phyloP scores from a whole-genome alignment of 53 echinoderm and acorn worm genomes.

The Holothuria leucospilota region DNA sequence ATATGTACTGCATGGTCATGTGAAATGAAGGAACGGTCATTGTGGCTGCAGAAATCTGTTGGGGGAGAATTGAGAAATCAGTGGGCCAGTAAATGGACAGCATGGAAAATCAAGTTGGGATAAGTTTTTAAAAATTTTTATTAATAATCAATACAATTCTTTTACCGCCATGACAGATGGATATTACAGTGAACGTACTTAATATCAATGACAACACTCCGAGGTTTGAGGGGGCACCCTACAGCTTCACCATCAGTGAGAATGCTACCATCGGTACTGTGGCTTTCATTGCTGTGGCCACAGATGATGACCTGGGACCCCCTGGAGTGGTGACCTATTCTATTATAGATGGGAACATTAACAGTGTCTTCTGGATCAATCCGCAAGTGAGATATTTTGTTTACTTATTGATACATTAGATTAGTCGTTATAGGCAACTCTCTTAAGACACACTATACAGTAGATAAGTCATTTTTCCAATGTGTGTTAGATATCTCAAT shows the following conservation, averaged over 20 bases:
- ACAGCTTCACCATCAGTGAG: conserved; percentile 75
- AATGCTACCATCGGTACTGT: conserved; percentile 59
- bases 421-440: too few species aligned
- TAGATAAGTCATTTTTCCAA: neutral
- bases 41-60: too few species aligned
- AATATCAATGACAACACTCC: conserved; percentile 97
- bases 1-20: too few species aligned
- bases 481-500: too few species aligned
- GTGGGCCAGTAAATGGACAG: too few species aligned
- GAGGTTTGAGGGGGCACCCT: conserved; percentile 76
- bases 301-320: conserved; percentile 77
- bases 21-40: too few species aligned
- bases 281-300: conserved; percentile 77
- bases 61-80: too few species aligned
- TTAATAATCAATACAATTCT: neutral
- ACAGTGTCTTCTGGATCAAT: conserved; percentile 70
- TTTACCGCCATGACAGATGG: conserved; percentile 54
- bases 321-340: conserved; percentile 76
- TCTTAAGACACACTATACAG: too few species aligned
- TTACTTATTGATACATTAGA: too few species aligned
- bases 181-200: conserved; percentile 78
- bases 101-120: too few species aligned
- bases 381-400: conserved; percentile 40
- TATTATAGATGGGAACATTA: conserved; percentile 82
- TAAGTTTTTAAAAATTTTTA: too few species aligned